These are phyloP conservation scores for Tetramorium alpestre DNA, from an alignment of 1,140 invertebrate genomes.

Conservation along the genomic window DNA sequence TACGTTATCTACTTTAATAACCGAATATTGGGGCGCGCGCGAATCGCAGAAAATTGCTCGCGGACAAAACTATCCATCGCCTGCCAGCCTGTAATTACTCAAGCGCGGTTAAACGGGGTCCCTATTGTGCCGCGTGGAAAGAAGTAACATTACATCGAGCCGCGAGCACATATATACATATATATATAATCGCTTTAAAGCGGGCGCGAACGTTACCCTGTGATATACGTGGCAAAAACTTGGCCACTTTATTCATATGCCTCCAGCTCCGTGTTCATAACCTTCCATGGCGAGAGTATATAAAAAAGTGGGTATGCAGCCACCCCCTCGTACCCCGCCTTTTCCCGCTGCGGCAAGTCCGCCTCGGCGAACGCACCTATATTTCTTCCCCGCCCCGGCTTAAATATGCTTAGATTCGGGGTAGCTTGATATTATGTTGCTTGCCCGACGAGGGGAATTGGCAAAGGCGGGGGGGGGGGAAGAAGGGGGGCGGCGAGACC, in stretches of 20 bases:
- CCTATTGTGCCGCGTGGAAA: constrained; percentile 48
- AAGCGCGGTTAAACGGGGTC: constrained; percentile 65
- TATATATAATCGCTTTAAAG: constrained; percentile 72
- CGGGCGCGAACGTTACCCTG: constrained; percentile 74
- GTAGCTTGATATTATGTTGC: constrained; percentile 72
- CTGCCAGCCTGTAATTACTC: constrained; percentile 70
- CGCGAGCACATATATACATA: constrained; percentile 35
- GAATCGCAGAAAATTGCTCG: constrained; percentile 45
- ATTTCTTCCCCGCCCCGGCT: constrained; percentile 69
- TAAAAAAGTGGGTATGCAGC: constrained; percentile 72
- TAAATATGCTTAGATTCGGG: constrained; percentile 78
- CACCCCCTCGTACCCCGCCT: constrained; percentile 45
- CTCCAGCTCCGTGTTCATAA: constrained; percentile 76
- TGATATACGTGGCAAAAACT: constrained; percentile 78
- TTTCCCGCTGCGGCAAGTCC: constrained; percentile 49
- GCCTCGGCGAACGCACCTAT: constrained; percentile 59
- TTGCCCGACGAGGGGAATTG: constrained; percentile 36
- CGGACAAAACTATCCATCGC: constrained; percentile 68
- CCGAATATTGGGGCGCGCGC: constrained; percentile 23
- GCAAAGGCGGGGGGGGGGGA: constrained; percentile 21
- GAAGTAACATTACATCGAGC: constrained; percentile 67
- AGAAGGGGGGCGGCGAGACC: constrained; percentile 32
- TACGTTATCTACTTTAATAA: constrained; percentile 49
- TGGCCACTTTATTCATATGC: constrained; percentile 78
- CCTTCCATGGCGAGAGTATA: constrained; percentile 71